Base-by-base conservation (phyloP, 1,140 invertebrate species). In the Neocloeon triangulifer region DNA sequence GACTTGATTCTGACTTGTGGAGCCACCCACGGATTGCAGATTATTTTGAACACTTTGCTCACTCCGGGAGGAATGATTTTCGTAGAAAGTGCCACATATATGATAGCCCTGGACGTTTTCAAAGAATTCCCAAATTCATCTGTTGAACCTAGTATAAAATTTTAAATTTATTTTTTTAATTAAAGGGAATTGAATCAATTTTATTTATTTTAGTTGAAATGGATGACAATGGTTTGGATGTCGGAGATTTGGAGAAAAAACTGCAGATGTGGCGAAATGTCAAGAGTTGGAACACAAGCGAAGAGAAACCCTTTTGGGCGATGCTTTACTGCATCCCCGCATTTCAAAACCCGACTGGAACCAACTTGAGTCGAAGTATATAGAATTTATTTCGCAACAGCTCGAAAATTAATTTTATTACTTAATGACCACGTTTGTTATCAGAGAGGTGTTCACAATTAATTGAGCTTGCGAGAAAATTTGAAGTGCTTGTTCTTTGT, bases 1-100 rank as follows among this genome's bases (percentile, higher is more conserved):
- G 47, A 67, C 39, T 43, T 75, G 16, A 58, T 73, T 31, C 47
- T 70, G 2, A 72, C 68, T 1, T 61, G 61, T 29, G 70, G 70
- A 2, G 69, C 70, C 3, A 59, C 66, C 0, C 58, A 68, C 37
- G 70, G 68, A 2, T 40, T 73, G 3, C 61, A 66, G 38, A 37
- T 69, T 14, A 40, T 64, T n/a, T 39, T 69, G 1, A 61, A 56
- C 10, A 58, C 58, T 5, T 38, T 73, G 19, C 49, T 73, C 22
- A 53, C 57, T n/a, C 56, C 61, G 9, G 52, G 60, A 32, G 59
- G 56, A 2, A 45, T 61, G 16, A 60, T 73, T 21, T 74, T 73
- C 43, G 58, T 72, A 6, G 71, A 74, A 41, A 64, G 73, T 47
- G 64, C 61, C 18, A 67, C 68, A 9, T 74, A 73, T 39, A 73